Evolutionary conservation across 2,888 invertebrate genomes (phyloP).

Genomic region (Epinotia nisella): DNA sequence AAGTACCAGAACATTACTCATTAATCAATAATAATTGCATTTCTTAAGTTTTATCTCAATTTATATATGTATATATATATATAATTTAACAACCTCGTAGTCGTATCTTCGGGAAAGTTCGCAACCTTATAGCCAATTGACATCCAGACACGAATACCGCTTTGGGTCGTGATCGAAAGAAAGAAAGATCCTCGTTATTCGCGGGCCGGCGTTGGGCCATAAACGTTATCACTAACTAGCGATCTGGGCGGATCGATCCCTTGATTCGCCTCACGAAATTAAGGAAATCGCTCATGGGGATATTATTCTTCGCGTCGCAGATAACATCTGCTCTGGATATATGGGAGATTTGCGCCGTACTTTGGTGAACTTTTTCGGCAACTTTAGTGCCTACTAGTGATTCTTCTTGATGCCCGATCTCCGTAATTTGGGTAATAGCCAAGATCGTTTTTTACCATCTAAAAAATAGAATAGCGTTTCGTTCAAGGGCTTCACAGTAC

Average conservation of each 20-base stretch:
- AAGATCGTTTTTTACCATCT: conserved; percentile 35
- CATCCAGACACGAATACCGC: conserved; percentile 77
- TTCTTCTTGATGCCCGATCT: conserved; percentile 29
- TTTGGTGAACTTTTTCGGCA: conserved; percentile 42
- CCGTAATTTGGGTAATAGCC: conserved; percentile 40
- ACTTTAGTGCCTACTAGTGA: conserved; percentile 43
- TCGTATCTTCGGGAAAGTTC: conserved; percentile 62
- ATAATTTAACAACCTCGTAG: too few relatives aligned
- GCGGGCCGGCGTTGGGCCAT: conserved; percentile 74
- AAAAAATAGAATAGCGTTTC: conserved; percentile 3
- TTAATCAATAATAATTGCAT: too few relatives aligned
- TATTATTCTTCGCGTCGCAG: conserved; percentile 72
- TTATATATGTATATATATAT: too few relatives aligned
- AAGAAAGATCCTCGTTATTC: conserved; percentile 72
- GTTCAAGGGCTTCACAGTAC: not conserved
- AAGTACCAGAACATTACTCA: too few relatives aligned
- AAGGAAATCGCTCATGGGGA: conserved; percentile 84
- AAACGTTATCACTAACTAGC: conserved; percentile 81
- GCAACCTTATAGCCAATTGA: conserved; percentile 80
- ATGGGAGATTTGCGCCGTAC: conserved; percentile 44
- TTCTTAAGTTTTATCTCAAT: too few relatives aligned
- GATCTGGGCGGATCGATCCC: conserved; percentile 82
- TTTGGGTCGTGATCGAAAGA: conserved; percentile 79
- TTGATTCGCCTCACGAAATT: conserved; percentile 83
- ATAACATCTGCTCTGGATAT: conserved; percentile 61